Base-by-base conservation (phyloP, 2,888 invertebrate species). In the Biston betularia region DNA sequence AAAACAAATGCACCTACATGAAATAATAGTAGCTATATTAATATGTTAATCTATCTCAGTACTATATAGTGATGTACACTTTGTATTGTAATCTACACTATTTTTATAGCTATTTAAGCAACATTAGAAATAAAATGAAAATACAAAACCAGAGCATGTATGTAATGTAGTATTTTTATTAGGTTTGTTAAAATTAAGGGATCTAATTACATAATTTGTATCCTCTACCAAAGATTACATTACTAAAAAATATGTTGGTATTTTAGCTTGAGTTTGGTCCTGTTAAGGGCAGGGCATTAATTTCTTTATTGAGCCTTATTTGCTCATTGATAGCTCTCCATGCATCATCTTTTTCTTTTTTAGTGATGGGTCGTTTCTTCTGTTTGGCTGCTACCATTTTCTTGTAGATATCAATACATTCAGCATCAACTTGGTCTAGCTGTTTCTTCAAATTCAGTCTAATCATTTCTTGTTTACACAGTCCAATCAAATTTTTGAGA, bases 361-460 rank as follows among this genome's bases (percentile, higher is more conserved):
- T 96, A 40, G 96, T 96, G 6, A 97, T 94, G 8, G 96, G 95
- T 72, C 97, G 95, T 83, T 97, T 97, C 86, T 98, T 98, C 82
- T 97, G 96, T 77, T 98, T 97, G 0, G 97, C 96, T 40, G 96
- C 92, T 68, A 96, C 94, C 79, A 98, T 95, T 82, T 97, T 97
- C 78, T 97, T 97, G 82, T 98, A 98, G 77, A 97, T 96, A 83
- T 98, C 98, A 84, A 98, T 95, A 68, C 96, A 95, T 85, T 97
- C 96, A 81, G 95, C 94, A 81, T 98, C 97, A 4, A 96, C 95
- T 63, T 94, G 93, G 76, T 96, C 95, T 40, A 98, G 94, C 84
- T 97, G 97, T 69, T 96, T 96, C 79, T 96, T 96, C 46, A 97
- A 87, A 73, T 97, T 96, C 78, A 97, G 96, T 77, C 97, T 94